phyloP scores from a whole-genome alignment of 2,113 vertebrate genomes.

The Coreoperca whiteheadi region DNA sequence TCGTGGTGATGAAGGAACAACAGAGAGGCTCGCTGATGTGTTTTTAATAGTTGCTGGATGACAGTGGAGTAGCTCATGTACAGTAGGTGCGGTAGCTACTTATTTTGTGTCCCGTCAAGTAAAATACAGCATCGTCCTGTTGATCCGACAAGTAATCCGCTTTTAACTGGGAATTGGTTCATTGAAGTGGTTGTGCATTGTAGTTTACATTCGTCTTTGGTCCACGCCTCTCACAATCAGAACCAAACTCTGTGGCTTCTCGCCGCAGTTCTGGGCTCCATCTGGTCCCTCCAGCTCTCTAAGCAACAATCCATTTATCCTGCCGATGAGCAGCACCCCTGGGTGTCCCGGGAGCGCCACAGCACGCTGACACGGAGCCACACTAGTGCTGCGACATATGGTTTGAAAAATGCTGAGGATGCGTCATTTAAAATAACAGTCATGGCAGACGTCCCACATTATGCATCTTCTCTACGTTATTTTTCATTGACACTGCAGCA shows the following conservation, averaged over 20 bases:
- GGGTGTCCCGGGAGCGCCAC: background rate
- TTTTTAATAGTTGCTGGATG: too few relatives aligned
- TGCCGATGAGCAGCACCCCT: constrained; percentile 1
- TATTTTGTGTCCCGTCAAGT: background rate
- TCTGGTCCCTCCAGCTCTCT: constrained; percentile 37
- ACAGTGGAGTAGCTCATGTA: too few relatives aligned
- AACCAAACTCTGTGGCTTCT: background rate
- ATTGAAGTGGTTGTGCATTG: background rate
- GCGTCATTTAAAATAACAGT: background rate
- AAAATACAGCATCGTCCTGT: background rate
- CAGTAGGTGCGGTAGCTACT: too few relatives aligned
- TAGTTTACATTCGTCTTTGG: background rate
- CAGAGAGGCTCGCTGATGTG: too few relatives aligned
- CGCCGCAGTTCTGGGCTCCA: constrained; percentile 35
- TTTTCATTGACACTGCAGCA: background rate
- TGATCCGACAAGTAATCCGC: background rate
- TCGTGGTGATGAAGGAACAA: too few relatives aligned
- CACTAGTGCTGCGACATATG: constrained; percentile 19
- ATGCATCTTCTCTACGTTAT: background rate
- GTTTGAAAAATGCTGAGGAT: background rate
- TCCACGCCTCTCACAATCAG: background rate
- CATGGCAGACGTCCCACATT: background rate
- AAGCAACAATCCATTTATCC: constrained; percentile 31
- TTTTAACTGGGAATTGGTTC: background rate
- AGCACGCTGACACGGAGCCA: background rate